Evolutionary conservation across 1,140 invertebrate species (phyloP).

Genomic region (Pachyrhynchus sulphureomaculatus): DNA sequence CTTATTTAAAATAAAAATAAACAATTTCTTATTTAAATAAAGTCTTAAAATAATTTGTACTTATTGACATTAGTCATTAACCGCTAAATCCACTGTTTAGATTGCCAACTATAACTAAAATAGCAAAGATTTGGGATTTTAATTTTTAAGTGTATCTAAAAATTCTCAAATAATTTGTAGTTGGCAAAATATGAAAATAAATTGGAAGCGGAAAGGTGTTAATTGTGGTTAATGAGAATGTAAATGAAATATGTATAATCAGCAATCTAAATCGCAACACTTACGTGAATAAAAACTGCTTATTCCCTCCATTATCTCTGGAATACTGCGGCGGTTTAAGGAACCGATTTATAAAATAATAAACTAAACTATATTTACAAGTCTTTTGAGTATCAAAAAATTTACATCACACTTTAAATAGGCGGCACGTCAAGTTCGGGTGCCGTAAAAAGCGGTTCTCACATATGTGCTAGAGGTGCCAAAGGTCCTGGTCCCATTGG

Average conservation of each 20-base stretch:
- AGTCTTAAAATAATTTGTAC: too few species aligned
- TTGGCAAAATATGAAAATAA: too few species aligned
- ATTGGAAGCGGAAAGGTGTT: too few species aligned
- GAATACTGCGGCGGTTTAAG: slow-evolving; percentile 29
- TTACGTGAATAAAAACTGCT: slow-evolving; percentile 26
- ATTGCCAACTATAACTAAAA: too few species aligned
- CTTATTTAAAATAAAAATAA: too few species aligned
- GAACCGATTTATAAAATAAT: slow-evolving; percentile 14
- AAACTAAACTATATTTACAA: slow-evolving; percentile 19
- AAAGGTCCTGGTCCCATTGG: slow-evolving; percentile 57
- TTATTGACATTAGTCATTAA: too few species aligned
- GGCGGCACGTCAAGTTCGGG: slow-evolving; percentile 50
- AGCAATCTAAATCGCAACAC: slow-evolving; percentile 20
- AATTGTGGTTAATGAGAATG: too few species aligned
- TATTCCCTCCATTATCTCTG: slow-evolving; percentile 2
- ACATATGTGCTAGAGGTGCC: slow-evolving; percentile 77
- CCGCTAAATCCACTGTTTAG: too few species aligned
- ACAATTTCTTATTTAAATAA: too few species aligned
- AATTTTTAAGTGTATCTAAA: too few species aligned
- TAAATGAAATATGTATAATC: not conserved
- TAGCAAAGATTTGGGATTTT: too few species aligned
- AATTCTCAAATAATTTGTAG: too few species aligned
- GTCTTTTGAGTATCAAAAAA: slow-evolving; percentile 16
- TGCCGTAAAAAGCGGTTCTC: slow-evolving; percentile 57
- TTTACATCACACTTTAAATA: slow-evolving; percentile 45